phyloP scores from a whole-genome alignment of 2,888 invertebrate species.

The Limulus polyphemus region DNA sequence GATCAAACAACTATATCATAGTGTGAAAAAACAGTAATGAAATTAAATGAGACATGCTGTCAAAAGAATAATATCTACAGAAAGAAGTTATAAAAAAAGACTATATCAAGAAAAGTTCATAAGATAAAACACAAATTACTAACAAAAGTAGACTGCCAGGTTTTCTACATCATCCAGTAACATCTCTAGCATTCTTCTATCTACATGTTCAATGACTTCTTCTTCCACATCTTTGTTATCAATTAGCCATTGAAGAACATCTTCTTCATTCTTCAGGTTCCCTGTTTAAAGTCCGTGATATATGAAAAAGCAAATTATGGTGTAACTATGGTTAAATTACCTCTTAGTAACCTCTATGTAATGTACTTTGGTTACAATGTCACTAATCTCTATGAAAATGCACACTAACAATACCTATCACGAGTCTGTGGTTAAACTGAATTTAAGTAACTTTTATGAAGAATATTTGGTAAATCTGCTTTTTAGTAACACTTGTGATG shows the following conservation, averaged over 20 bases:
- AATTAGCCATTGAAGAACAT: slow-evolving; percentile 77
- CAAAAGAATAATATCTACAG: background rate
- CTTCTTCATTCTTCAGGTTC: slow-evolving; percentile 81
- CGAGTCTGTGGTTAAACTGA: too few species aligned
- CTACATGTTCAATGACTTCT: slow-evolving; percentile 80
- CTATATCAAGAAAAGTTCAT: background rate
- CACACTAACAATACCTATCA: too few species aligned
- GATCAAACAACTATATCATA: too few species aligned
- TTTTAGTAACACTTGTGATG: too few species aligned
- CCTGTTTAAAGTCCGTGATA: slow-evolving; percentile 43
- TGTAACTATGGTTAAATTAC: background rate
- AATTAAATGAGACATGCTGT: too few species aligned
- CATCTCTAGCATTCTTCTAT: slow-evolving; percentile 75
- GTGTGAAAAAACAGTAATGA: too few species aligned
- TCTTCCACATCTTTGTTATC: slow-evolving; percentile 69
- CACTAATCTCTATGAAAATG: too few species aligned
- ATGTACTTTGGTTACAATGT: too few species aligned
- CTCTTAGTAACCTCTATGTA: background rate
- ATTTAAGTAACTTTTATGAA: too few species aligned
- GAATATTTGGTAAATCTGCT: too few species aligned
- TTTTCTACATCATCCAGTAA: slow-evolving; percentile 80
- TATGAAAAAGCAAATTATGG: background rate
- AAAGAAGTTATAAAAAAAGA: background rate
- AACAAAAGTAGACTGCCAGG: slow-evolving; percentile 82
- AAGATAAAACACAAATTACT: slow-evolving; percentile 34